phyloP scores from a whole-genome alignment of 2,113 vertebrate species.

The Herpailurus yagouaroundi region DNA sequence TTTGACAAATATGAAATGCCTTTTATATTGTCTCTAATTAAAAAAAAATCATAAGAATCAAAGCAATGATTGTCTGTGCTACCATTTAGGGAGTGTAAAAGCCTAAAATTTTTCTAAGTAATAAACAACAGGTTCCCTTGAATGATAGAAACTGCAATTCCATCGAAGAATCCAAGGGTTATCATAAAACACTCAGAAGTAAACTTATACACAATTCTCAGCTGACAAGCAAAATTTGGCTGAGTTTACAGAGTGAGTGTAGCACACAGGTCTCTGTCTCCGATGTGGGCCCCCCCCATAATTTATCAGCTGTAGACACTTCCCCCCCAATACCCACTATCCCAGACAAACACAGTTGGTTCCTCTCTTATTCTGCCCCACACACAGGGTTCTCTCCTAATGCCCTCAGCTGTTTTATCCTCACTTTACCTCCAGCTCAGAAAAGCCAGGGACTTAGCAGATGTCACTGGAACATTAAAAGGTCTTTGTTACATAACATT shows the following conservation, averaged over 20 bases:
- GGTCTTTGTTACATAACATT: background rate
- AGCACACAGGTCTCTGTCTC: background rate
- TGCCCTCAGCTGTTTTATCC: background rate
- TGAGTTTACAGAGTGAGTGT: background rate
- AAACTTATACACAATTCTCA: background rate
- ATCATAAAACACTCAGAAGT: background rate
- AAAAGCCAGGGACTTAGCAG: background rate
- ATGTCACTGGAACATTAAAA: background rate
- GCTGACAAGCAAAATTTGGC: background rate
- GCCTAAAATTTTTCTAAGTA: constrained; percentile 42
- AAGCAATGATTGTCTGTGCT: background rate
- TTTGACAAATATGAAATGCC: background rate
- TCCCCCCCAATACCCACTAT: background rate
- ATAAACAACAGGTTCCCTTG: background rate
- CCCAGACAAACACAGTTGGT: background rate
- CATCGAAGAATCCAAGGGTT: background rate
- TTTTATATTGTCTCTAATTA: background rate
- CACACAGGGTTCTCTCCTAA: background rate
- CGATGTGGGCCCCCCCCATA: background rate
- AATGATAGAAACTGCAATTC: constrained; percentile 30
- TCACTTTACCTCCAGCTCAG: background rate
- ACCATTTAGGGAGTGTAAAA: background rate
- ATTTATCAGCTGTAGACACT: background rate
- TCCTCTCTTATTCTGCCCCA: background rate
- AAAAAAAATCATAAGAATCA: constrained; percentile 5